Conservation (phyloP, 2,797 vertebrate species). For the Propithecus deckenii region DNA sequence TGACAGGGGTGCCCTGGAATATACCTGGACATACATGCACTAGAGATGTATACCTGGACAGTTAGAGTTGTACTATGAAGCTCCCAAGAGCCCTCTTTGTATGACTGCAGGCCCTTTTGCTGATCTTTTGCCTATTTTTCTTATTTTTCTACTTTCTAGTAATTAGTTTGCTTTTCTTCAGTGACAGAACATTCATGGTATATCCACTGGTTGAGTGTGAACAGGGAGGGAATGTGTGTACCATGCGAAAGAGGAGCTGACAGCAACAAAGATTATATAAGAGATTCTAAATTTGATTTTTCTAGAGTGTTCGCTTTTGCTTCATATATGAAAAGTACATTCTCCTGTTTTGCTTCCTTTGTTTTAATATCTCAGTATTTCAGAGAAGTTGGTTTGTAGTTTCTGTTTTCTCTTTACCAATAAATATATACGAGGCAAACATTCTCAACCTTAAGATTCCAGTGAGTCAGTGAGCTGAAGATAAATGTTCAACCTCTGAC, state of each 20-base stretch:
- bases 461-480: background rate
- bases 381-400: background rate
- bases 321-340: background rate
- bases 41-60: background rate
- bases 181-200: background rate
- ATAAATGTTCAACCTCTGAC: background rate
- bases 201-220: background rate
- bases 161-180: background rate
- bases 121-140: background rate
- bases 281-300: background rate
- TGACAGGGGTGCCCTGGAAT: background rate
- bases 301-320: background rate
- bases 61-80: background rate
- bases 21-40: background rate
- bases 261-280: background rate
- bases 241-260: background rate
- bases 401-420: background rate
- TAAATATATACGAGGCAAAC: background rate
- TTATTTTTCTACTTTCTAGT: background rate
- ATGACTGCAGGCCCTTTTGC: background rate
- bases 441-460: background rate
- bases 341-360: background rate
- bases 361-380: conserved; percentile 20
- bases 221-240: background rate
- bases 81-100: background rate